These are phyloP conservation scores for Cyanocitta stelleri DNA, from an alignment of 2,113 vertebrate genomes.

Conservation along the genomic window DNA sequence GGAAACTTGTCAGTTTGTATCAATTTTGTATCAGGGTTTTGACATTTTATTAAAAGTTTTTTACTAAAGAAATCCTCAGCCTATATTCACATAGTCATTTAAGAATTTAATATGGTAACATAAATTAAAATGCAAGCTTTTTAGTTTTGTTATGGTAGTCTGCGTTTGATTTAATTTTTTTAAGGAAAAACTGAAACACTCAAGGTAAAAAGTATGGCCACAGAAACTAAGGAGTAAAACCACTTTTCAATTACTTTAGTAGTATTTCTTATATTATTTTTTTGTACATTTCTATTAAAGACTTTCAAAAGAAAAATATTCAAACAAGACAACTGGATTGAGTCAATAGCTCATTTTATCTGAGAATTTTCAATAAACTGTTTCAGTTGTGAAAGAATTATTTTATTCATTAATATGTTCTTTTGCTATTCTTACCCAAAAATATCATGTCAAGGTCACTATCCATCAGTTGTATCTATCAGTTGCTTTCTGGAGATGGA, in stretches of 20 bases:
- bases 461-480: neutral
- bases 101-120: neutral
- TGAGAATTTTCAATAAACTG: neutral
- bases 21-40: neutral
- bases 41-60: neutral
- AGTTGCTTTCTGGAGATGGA: neutral
- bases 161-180: neutral
- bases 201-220: neutral
- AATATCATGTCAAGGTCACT: neutral
- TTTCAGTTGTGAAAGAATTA: neutral
- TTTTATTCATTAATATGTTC: neutral
- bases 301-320: neutral
- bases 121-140: neutral
- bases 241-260: neutral
- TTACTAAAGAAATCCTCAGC: neutral
- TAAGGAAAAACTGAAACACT: neutral
- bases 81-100: neutral
- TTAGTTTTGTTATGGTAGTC: neutral
- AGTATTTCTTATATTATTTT: neutral
- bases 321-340: neutral
- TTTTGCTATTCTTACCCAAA: neutral
- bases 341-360: accelerated
- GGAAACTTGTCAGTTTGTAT: neutral
- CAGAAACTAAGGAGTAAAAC: neutral
- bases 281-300: neutral